Evolutionary conservation across 2,113 vertebrate genomes (phyloP).

Genomic region (Leiothrix lutea): DNA sequence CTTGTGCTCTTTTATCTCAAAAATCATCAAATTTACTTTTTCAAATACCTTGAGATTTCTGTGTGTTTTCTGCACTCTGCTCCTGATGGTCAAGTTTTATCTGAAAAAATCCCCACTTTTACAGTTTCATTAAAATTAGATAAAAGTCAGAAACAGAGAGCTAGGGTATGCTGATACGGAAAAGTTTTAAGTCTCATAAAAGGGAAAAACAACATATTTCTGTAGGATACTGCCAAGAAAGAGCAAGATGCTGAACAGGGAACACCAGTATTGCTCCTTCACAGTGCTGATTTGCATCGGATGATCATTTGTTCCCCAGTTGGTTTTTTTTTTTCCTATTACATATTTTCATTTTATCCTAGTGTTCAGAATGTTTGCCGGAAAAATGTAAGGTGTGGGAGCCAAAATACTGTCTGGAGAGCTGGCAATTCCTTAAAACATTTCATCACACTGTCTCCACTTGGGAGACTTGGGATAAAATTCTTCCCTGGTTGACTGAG

Average conservation of each 20-base stretch:
- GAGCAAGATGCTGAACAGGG: not conserved
- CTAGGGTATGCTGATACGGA: not conserved
- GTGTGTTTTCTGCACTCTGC: not conserved
- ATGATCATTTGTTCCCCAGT: not conserved
- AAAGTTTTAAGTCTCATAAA: not conserved
- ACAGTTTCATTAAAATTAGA: conserved; percentile 15
- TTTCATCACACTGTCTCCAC: not conserved
- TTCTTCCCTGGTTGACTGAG: not conserved
- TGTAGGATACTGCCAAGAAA: not conserved
- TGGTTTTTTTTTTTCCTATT: not conserved
- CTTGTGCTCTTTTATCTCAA: conserved; percentile 39
- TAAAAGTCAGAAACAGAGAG: not conserved
- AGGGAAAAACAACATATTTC: not conserved
- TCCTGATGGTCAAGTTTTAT: not conserved
- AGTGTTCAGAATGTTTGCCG: not conserved
- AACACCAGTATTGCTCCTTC: not conserved
- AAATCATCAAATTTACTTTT: conserved; percentile 1
- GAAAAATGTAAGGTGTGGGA: not conserved
- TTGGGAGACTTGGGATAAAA: not conserved
- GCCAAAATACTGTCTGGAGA: conserved; percentile 8
- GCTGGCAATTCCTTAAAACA: not conserved
- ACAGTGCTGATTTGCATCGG: not conserved
- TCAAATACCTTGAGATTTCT: conserved; percentile 12
- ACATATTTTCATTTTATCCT: conserved; percentile 27
- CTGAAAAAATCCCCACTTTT: not conserved